These are phyloP conservation scores for Serranus cabrilla DNA, from an alignment of 2,797 vertebrate species.

Conservation along the genomic window DNA sequence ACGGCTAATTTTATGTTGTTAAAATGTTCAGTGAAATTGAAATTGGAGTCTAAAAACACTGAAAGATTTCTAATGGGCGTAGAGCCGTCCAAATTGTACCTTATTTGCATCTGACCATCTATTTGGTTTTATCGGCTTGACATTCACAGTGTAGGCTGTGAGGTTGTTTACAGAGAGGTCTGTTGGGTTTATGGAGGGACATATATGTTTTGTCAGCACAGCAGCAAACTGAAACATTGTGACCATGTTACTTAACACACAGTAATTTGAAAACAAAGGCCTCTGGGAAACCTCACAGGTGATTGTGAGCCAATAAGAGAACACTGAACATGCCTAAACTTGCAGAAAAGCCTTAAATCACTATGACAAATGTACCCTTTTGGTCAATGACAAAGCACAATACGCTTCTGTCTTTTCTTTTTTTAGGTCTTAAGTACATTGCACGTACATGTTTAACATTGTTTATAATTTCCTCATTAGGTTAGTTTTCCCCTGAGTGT, in stretches of 20 bases:
- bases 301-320: background rate
- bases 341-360: too few relatives aligned
- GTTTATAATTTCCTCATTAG: too few relatives aligned
- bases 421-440: too few relatives aligned
- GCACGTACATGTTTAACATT: too few relatives aligned
- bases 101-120: slow-evolving; percentile 2
- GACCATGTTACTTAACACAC: background rate
- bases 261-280: background rate
- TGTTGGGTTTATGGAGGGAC: background rate
- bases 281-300: background rate
- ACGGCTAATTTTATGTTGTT: slow-evolving; percentile 33
- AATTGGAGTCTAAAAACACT: slow-evolving; percentile 18
- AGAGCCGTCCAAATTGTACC: slow-evolving; percentile 4
- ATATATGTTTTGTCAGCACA: background rate
- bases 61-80: slow-evolving; percentile 15
- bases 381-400: too few relatives aligned
- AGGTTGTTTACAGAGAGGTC: background rate
- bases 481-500: too few relatives aligned
- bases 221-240: background rate
- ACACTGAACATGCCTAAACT: background rate
- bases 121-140: background rate
- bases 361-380: too few relatives aligned
- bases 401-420: too few relatives aligned
- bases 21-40: slow-evolving; percentile 34
- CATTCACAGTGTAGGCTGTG: background rate